Percentiles rank a stretch among this genome's conserved stretches.
Evolutionary conservation across 2,113 vertebrate species (phyloP).

Genomic region (Silurus asotus): DNA sequence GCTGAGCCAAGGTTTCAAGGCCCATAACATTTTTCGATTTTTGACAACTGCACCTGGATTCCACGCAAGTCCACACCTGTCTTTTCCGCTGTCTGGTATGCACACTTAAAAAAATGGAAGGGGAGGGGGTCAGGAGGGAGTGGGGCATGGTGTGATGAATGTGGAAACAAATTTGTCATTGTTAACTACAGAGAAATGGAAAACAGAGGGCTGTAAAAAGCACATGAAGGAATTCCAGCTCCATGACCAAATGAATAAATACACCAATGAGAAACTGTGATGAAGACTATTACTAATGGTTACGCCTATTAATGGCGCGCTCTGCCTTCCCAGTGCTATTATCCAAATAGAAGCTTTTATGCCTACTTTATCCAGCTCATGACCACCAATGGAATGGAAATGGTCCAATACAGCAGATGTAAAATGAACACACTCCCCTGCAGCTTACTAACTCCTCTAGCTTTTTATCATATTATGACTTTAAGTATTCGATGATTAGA

Average conservation of each 20-base stretch:
- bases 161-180: slow-evolving; percentile 8
- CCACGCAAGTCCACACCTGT: neutral
- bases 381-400: neutral
- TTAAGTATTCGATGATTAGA: neutral
- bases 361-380: neutral
- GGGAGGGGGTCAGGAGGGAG: neutral
- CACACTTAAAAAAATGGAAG: neutral
- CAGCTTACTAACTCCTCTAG: neutral
- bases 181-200: neutral
- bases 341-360: neutral
- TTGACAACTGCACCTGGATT: neutral
- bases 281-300: neutral
- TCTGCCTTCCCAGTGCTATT: neutral
- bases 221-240: slow-evolving; percentile 4
- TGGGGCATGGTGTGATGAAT: neutral
- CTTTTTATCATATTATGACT: neutral
- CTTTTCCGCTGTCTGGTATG: neutral
- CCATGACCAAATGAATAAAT: slow-evolving; percentile 22
- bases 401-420: neutral
- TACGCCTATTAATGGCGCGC: neutral
- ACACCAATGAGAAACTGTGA: neutral
- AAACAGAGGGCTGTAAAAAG: neutral
- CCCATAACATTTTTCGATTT: neutral
- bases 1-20: too few relatives aligned
- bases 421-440: neutral